These are phyloP conservation scores for Caenorhabditis doughertyi DNA, from an alignment of 2,888 invertebrate genomes.

Conservation along the genomic window DNA sequence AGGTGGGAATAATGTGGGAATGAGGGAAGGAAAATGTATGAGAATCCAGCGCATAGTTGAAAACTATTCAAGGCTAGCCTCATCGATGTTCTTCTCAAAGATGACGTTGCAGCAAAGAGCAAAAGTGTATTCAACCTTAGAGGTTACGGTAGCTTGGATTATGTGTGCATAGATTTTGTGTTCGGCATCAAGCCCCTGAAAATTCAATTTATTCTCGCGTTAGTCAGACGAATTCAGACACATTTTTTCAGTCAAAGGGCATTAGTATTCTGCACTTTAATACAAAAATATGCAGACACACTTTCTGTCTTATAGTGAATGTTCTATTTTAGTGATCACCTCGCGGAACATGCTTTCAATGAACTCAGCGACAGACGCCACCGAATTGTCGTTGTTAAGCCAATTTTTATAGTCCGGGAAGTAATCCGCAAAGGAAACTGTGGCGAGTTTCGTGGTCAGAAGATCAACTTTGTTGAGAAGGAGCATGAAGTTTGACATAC, in stretches of 20 bases:
- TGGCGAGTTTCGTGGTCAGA: slow-evolving; percentile 52
- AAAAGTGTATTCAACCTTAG: slow-evolving; percentile 64
- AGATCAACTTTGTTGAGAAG: slow-evolving; percentile 69
- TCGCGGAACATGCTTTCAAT: slow-evolving; percentile 63
- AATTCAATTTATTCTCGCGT: neutral
- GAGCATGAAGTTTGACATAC: slow-evolving; percentile 64
- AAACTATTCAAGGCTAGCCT: slow-evolving; percentile 35
- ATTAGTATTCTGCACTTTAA: neutral
- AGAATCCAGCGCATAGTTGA: no score
- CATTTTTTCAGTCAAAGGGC: neutral
- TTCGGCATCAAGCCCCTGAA: slow-evolving; percentile 36
- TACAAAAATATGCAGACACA: slow-evolving; percentile 9
- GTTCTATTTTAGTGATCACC: slow-evolving; percentile 49
- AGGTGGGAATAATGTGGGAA: no score
- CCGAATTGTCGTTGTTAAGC: slow-evolving; percentile 39
- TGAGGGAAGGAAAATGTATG: neutral
- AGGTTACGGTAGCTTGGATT: slow-evolving; percentile 61
- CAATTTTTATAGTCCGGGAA: slow-evolving; percentile 51
- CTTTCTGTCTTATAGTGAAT: neutral
- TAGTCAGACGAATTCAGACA: no score
- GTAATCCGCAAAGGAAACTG: slow-evolving; percentile 44
- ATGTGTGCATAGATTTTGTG: slow-evolving; percentile 61
- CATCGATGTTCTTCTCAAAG: slow-evolving; percentile 56
- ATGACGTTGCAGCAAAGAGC: slow-evolving; percentile 65
- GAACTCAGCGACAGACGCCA: slow-evolving; percentile 46